Conservation (phyloP, 2,888 invertebrate genomes). For the Xanthorhoe designata region DNA sequence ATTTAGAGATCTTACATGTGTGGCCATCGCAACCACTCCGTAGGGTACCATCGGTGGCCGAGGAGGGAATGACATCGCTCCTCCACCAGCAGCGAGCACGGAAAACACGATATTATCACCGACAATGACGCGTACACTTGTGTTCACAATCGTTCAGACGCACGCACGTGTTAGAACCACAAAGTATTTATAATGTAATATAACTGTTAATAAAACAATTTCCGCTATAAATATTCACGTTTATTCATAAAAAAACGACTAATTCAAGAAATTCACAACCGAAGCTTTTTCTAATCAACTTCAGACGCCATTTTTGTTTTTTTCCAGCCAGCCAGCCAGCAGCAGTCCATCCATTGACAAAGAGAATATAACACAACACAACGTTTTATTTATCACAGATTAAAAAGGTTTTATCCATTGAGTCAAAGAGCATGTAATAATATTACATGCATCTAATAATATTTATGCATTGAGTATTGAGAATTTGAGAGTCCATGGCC, state of each 20-base stretch:
- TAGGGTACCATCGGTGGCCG: conserved; percentile 93
- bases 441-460: too few species aligned
- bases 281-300: background rate
- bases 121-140: conserved; percentile 54
- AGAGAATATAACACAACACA: too few species aligned
- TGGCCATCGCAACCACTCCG: conserved; percentile 89
- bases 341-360: too few species aligned
- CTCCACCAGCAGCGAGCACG: conserved; percentile 30
- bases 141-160: conserved; percentile 14
- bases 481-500: too few species aligned
- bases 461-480: too few species aligned
- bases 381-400: too few species aligned
- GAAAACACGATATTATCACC: conserved; percentile 41
- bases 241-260: background rate
- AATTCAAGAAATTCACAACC: background rate
- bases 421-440: too few species aligned
- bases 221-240: background rate
- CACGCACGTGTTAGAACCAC: background rate
- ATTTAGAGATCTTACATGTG: conserved; percentile 88
- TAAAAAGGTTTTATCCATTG: too few species aligned
- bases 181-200: background rate
- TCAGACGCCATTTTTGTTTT: conserved; percentile 3
- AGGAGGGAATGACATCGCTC: conserved; percentile 94
- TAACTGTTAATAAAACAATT: background rate
- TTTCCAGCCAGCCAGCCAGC: background rate